Percentiles rank a stretch among this genome's conserved stretches.
Evolutionary conservation across 2,888 invertebrate species (phyloP).

Genomic region (Epsilonema sp.): DNA sequence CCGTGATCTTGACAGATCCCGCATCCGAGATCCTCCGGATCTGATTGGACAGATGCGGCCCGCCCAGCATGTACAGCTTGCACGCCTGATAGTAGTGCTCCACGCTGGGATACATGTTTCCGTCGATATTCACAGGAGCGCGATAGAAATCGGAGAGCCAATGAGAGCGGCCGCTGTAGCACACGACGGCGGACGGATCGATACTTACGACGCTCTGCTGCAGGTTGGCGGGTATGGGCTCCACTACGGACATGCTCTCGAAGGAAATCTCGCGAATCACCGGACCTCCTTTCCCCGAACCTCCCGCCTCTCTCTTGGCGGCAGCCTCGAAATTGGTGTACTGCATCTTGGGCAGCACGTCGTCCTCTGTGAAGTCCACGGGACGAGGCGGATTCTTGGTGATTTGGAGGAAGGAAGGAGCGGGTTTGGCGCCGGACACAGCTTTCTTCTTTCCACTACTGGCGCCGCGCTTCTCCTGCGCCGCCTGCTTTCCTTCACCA

Average conservation of each 20-base stretch:
- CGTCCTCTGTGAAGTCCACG: too few species aligned
- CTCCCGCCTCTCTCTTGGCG: too few species aligned
- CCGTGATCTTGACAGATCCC: neutral
- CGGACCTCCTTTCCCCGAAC: too few species aligned
- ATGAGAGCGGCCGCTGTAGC: slow-evolving; percentile 14
- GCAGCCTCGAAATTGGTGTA: too few species aligned
- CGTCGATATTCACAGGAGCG: slow-evolving; percentile 13
- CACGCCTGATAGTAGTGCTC: slow-evolving; percentile 20
- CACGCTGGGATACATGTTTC: slow-evolving; percentile 17
- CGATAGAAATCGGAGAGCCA: slow-evolving; percentile 14
- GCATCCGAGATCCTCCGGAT: slow-evolving; percentile 6
- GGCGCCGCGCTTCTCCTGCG: too few species aligned
- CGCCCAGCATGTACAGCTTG: slow-evolving; percentile 13
- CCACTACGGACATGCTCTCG: neutral
- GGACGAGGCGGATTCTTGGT: too few species aligned
- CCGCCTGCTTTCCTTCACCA: too few species aligned
- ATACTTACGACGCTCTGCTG: neutral
- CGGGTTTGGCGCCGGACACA: too few species aligned
- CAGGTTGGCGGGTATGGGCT: neutral
- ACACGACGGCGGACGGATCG: slow-evolving; percentile 11
- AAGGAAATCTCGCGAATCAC: too few species aligned
- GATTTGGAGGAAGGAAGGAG: too few species aligned
- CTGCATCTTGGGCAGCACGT: too few species aligned
- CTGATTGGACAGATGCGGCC: slow-evolving; percentile 6
- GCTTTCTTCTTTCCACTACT: too few species aligned